Conservation (phyloP, 2,113 vertebrate species). For the Salvelinus fontinalis region DNA sequence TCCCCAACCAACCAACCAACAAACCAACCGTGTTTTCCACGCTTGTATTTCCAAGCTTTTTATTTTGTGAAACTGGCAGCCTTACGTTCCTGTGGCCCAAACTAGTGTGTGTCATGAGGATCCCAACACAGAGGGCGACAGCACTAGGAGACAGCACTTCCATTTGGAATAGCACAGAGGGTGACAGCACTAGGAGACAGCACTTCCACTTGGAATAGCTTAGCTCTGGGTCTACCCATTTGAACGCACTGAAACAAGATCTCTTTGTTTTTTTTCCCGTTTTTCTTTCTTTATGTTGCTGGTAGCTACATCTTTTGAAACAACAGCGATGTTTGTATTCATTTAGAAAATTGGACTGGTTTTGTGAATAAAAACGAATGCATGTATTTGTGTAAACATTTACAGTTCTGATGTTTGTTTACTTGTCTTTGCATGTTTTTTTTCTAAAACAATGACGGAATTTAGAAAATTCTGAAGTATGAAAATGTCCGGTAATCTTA, state of each 20-base stretch:
- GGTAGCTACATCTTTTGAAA: conserved; percentile 87
- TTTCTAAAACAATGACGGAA: conserved; percentile 44
- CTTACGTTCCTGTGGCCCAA: conserved; percentile 68
- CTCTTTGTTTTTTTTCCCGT: conserved; percentile 39
- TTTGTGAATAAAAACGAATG: conserved; percentile 99
- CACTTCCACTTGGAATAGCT: conserved; percentile 50
- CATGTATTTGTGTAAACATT: conserved; percentile 97
- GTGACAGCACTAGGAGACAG: conserved; percentile 70
- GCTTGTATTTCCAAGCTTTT: conserved; percentile 57
- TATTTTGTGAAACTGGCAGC: conserved; percentile 68
- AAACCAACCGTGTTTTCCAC: conserved; percentile 28
- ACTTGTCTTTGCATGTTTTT: conserved; percentile 72
- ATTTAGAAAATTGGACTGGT: conserved; percentile 97
- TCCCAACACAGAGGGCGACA: conserved; percentile 60
- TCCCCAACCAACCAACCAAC: conserved; percentile 39
- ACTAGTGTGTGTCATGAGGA: conserved; percentile 62
- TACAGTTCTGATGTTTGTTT: conserved; percentile 82
- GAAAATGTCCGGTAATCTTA: conserved; percentile 46
- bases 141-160: conserved; percentile 72
- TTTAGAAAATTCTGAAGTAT: conserved; percentile 46
- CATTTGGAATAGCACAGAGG: conserved; percentile 47
- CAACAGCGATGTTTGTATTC: conserved; percentile 97
- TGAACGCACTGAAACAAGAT: conserved; percentile 75
- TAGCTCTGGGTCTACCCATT: conserved; percentile 70
- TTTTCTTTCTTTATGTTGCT: conserved; percentile 65